Base-by-base conservation (phyloP, 2,888 invertebrate genomes). In the Melieria omissa region DNA sequence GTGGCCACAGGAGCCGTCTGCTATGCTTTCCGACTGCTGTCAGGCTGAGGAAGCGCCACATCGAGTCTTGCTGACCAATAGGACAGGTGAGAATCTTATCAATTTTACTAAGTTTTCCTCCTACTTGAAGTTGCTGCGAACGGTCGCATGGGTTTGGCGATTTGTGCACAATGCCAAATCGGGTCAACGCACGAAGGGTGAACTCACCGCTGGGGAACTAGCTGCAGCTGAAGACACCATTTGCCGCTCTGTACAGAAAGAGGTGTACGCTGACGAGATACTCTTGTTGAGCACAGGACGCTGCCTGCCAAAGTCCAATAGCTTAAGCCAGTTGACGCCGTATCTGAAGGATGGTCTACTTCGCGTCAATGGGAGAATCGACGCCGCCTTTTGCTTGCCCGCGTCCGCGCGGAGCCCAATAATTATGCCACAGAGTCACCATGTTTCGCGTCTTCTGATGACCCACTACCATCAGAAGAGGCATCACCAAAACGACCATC, bases 121-220 rank as follows among this genome's bases (percentile, higher is more conserved):
- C 10, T 12, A 72, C n/a, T 4, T 52, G 49, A 69, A 69, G 81
- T 8, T 79, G 49, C 4, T 79, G 78, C 55, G 81, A 67, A 29
- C 29, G 29, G 29, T 29, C 29, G 29, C 29, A 29, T 29, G 29
- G 29, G 29, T 2, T 29, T 29, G 2, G 29, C 29, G 29, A 29
- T 29, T 29, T 29, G 29, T 29, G 29, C 29, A 2, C 3, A 29
- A 29, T 3, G 29, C 29, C 29, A 29, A 29, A 29, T 29, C 29
- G 29, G 29, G 29, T 2, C 29, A 29, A 29, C 29, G 29, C 29
- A 29, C 29, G 29, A 29, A 29, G 29, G 29, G 29, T 29, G 29
- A 29, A 29, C 29, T 29, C 29, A 29, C 29, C 29, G 29, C 29
- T 29, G 29, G 29, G 29, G 29, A 29, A 29, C 29, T 29, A 3